Base-by-base conservation (phyloP, 2,888 invertebrate genomes). In the Habrosyne pyritoides region DNA sequence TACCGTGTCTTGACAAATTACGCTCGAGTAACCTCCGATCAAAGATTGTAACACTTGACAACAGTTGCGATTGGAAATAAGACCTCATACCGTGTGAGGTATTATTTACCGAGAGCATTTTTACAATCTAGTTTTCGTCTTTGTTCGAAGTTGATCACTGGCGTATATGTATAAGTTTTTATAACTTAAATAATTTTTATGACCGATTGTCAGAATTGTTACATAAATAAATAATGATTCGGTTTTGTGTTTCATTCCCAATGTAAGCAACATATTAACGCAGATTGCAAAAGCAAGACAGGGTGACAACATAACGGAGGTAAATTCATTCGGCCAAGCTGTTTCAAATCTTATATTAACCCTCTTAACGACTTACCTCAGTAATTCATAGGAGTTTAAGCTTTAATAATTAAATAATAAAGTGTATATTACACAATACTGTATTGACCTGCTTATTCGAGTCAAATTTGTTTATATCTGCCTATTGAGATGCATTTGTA, bases 241-340 rank as follows among this genome's bases (percentile, higher is more conserved):
- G n/a, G 10, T 8, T 47, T 47, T 21, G 21, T 47, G 47, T 33
- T 26, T 21, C 10, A 47, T 18, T 47, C 24, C 12, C 42, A 51
- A n/a, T 53, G 12, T 56, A 50, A 55, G 47, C 33, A n/a, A 52
- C 52, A 58, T 65, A 61, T 59, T 53, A 66, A 60, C 64, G 64
- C 71, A 60, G 36, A 52, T 66, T 70, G 78, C 79, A 67, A 71
- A 79, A 83, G 86, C 86, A 72, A 84, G 85, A 86, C 85, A 86
- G 84, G 83, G 83, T 86, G 84, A 86, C 83, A 81, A 73, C 63
- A 69, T 73, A 65, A 69, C 61, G 60, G 63, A 63, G 64, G 64
- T 59, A 69, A 58, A 61, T 58, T 70, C 75, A 71, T 69, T 69
- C 66, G 67, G 77, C 77, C 47, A 80, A 83, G 81, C 84, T 56